phyloP scores from a whole-genome alignment of 2,888 invertebrate genomes.

The Ditula angustiorana region DNA sequence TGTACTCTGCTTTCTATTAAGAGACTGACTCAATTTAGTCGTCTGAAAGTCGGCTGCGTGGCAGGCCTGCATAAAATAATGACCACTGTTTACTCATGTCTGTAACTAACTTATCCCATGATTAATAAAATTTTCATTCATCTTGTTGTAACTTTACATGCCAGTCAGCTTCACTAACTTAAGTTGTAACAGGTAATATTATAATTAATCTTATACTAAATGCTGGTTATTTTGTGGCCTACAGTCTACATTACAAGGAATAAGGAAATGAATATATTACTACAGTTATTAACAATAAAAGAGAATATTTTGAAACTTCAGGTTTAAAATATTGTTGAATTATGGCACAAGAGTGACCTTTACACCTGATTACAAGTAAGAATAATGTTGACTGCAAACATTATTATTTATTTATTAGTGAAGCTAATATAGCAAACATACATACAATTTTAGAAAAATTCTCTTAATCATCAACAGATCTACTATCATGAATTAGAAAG shows the following conservation, averaged over 20 bases:
- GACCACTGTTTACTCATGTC: not conserved
- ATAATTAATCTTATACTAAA: slow-evolving; percentile 28
- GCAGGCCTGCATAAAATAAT: not conserved
- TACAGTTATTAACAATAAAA: slow-evolving; percentile 1
- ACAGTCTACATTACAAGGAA: not conserved
- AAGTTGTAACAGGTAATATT: slow-evolving; percentile 32
- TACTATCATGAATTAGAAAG: not conserved
- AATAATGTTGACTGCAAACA: slow-evolving; percentile 12
- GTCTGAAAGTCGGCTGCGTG: not conserved
- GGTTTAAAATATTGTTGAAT: slow-evolving; percentile 20
- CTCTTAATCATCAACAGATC: not conserved
- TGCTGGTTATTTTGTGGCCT: slow-evolving; percentile 22
- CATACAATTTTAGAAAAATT: slow-evolving; percentile 29
- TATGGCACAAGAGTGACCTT: slow-evolving; percentile 44
- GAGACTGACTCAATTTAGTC: not conserved
- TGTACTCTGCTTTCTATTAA: not conserved
- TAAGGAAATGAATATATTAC: slow-evolving; percentile 1
- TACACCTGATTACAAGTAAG: slow-evolving; percentile 11
- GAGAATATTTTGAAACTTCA: slow-evolving; percentile 3
- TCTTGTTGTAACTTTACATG: slow-evolving; percentile 40
- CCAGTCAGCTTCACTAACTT: slow-evolving; percentile 49
- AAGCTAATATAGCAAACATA: slow-evolving; percentile 50
- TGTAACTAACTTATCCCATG: too few relatives aligned
- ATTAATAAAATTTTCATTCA: not conserved
- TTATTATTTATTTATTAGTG: slow-evolving; percentile 48